Evolutionary conservation across 2,888 invertebrate species (phyloP), one percentile per base, ranked within the genome.

Genomic region (Agrenia bidenticulata): DNA sequence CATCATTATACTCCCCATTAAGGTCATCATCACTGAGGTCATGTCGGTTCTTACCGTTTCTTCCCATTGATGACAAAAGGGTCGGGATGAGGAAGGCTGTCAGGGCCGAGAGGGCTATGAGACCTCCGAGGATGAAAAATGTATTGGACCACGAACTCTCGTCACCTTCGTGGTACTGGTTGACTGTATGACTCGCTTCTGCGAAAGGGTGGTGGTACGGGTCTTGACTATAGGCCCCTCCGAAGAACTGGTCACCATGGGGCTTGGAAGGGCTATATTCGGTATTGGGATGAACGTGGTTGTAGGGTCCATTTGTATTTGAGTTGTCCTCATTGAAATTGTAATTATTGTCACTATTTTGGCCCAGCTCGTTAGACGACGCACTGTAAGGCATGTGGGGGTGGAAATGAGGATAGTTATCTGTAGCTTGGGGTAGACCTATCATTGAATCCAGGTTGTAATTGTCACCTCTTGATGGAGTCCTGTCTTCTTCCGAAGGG

Each of bases 101-200:
- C 1, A 74, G 37, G 4, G 73, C 76, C 1, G 76, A 71, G 37
- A 74, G 67, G 1, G 71, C 72, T 9, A 74, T 70, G n/a, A 76
- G 60, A 2, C 66, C 74, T n/a, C 72, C 76, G 9, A 76, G 62
- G n/a, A 76, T 58, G 53, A 68, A 72, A 37, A 70, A 72, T 26
- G 76, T 73, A 23, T 69, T 67, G 13, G 69, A 65, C 76, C 76
- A 76, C 2, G 71, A 67, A 0, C 58, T 51, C 2, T 61, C 54
- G 11, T 41, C 59, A 11, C 15, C 15, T n/a, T 5, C n/a, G 19
- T 15, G 19, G 45, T 11, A 45, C 19, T 45, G 45, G 32, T 32
- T 32, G 32, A 32, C 32, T 19, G 53, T 26, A 5, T 27, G 37
- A 21, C 37, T 53, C 15, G 60, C 68, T 21, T 64, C 64, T 1